Conservation (phyloP, 2,888 invertebrate species). For the Drosophila setosimentum region DNA sequence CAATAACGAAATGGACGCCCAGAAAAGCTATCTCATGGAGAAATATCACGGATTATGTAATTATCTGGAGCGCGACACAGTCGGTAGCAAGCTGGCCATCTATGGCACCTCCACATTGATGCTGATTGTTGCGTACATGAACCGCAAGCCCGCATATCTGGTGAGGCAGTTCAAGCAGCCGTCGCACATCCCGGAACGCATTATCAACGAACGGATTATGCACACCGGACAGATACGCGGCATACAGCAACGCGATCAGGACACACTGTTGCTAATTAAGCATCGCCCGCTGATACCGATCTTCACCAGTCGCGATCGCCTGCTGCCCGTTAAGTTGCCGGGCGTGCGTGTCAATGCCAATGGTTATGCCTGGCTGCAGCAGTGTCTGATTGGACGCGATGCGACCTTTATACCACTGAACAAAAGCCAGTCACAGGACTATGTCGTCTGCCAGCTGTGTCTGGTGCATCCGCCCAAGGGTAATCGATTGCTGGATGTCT, state of each 20-base stretch:
- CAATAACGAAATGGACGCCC: slow-evolving; percentile 57
- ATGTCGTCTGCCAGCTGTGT: slow-evolving; percentile 85
- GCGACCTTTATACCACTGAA: slow-evolving; percentile 85
- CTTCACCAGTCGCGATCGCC: slow-evolving; percentile 71
- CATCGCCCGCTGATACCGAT: slow-evolving; percentile 78
- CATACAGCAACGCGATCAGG: slow-evolving; percentile 76
- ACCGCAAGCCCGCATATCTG: slow-evolving; percentile 79
- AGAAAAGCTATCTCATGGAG: slow-evolving; percentile 56
- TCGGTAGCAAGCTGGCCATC: slow-evolving; percentile 75
- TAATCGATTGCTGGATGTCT: slow-evolving; percentile 78
- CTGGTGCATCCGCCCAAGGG: slow-evolving; percentile 83
- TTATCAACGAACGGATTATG: slow-evolving; percentile 81
- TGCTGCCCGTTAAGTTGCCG: slow-evolving; percentile 81
- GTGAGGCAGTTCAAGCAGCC: slow-evolving; percentile 82
- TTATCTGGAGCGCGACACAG: slow-evolving; percentile 78
- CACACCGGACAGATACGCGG: slow-evolving; percentile 77
- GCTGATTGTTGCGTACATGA: slow-evolving; percentile 77
- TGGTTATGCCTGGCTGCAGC: slow-evolving; percentile 86
- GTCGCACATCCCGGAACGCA: slow-evolving; percentile 79
- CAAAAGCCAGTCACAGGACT: slow-evolving; percentile 81
- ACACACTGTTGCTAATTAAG: slow-evolving; percentile 78
- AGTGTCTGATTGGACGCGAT: slow-evolving; percentile 84
- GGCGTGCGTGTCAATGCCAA: slow-evolving; percentile 83
- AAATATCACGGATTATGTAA: slow-evolving; percentile 81
- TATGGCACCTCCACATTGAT: slow-evolving; percentile 80